Evolutionary conservation across 1,140 invertebrate species (phyloP), one percentile per base, ranked within the genome.

Genomic region (Vollenhovia emeryi): DNA sequence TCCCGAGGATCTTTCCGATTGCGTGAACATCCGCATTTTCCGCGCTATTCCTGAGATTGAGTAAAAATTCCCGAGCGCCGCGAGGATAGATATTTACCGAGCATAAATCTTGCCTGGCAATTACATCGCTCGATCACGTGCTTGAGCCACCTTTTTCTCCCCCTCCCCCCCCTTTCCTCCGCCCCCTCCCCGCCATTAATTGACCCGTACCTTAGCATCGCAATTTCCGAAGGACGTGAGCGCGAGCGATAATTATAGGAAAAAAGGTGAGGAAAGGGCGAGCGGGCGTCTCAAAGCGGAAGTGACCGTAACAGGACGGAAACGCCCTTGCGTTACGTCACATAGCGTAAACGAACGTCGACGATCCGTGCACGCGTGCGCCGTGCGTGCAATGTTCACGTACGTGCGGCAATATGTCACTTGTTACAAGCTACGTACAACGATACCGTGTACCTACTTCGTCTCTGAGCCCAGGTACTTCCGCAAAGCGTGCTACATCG

Each of bases 321-420:
- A 91, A 90, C 76, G 85, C 86, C 86, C 84, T 87, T 86, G 84
- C 86, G 82, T 91, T 90, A 87, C 86, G 86, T 90, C 86, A 83
- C 74, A 24, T 24, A 71, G 62, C 43, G 60, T 66, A 50, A 78
- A 74, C 74, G 83, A 86, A 52, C 30, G 15, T 40, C 18, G 69
- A 64, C 33, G 40, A 36, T 86, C 55, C 66, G 76, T 80, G 21
- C 85, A 87, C 69, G 76, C 73, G 78, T 87, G 57, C 27, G 40
- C n/a, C 27, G 30, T 59, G 48, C 30, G 36, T n/a, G n/a, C n/a
- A n/a, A n/a, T 83, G 24, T 59, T 7, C 64, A 55, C 48, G 36
- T 36, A 45, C 15, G 40, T 36, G 43, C 15, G 36, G 73, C 74
- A 76, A 62, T 76, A 76, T 45, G 74, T 76, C 55, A 45, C 74